Conservation (phyloP, 1,140 invertebrate species). For the Octopus sinensis region DNA sequence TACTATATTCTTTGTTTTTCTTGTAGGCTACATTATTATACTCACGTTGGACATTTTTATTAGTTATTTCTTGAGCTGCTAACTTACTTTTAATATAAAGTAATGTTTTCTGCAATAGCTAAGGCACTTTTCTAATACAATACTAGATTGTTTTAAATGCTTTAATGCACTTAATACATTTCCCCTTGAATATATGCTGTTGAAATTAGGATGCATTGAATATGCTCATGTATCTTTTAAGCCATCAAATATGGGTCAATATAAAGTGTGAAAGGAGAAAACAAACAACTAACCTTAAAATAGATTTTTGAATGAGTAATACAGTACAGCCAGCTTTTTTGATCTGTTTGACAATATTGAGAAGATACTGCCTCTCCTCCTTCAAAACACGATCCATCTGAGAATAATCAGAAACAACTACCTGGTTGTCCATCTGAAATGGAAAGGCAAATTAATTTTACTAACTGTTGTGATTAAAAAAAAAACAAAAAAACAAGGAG, state of each 20-base stretch:
- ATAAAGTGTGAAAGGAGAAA: neutral
- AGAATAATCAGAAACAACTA: constrained; percentile 96
- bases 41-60: too few species aligned
- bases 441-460: constrained; percentile 12
- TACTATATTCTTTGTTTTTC: too few species aligned
- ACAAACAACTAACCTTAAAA: constrained; percentile 70
- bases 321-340: constrained; percentile 98
- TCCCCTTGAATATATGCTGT: too few species aligned
- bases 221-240: too few species aligned
- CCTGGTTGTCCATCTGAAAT: constrained; percentile 91
- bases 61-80: too few species aligned
- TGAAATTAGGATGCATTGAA: too few species aligned
- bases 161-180: too few species aligned
- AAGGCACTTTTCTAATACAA: too few species aligned
- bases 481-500: neutral
- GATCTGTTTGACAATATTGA: constrained; percentile 98
- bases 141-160: too few species aligned
- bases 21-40: too few species aligned
- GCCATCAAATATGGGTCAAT: neutral
- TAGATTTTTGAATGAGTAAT: constrained; percentile 96
- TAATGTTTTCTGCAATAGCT: too few species aligned
- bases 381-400: constrained; percentile 99
- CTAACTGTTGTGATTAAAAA: constrained; percentile 9
- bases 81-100: too few species aligned
- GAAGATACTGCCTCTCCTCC: constrained; percentile 95